A percentile compares a stretch with the other conserved stretches of the same genome.
Evolutionary conservation across 2,797 vertebrate genomes (phyloP).

Genomic region (Rhabdophis nuchalis): DNA sequence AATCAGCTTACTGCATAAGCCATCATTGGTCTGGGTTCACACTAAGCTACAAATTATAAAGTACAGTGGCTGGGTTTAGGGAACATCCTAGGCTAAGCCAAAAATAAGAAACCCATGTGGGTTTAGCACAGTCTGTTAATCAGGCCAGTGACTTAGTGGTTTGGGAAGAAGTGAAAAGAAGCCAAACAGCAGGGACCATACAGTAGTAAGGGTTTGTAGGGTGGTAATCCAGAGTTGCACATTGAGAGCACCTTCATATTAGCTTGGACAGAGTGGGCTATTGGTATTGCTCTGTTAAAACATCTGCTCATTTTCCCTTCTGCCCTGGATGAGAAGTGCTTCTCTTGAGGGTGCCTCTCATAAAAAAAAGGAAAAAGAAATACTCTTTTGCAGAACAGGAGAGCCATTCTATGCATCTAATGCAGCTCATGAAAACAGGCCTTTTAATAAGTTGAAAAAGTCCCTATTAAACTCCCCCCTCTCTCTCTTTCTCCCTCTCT

Average conservation of each 20-base stretch:
- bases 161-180: not conserved
- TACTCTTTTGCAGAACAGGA: not conserved
- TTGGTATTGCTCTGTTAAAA: not conserved
- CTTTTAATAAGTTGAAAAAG: not conserved
- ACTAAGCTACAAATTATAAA: not conserved
- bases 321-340: not conserved
- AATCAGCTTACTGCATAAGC: not conserved
- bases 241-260: not conserved
- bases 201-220: not conserved
- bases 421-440: not conserved
- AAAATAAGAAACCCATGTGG: not conserved
- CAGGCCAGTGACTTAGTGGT: not conserved
- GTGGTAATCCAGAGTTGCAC: not conserved
- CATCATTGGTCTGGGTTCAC: not conserved
- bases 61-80: not conserved
- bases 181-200: not conserved
- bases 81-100: not conserved
- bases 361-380: not conserved
- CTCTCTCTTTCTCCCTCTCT: too few species aligned
- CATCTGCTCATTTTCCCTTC: not conserved
- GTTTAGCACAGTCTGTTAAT: not conserved
- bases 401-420: not conserved
- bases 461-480: not conserved
- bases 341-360: not conserved
- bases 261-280: not conserved